Evolutionary conservation across 2,888 invertebrate genomes (phyloP).

Genomic region (Spilosoma lubricipeda): DNA sequence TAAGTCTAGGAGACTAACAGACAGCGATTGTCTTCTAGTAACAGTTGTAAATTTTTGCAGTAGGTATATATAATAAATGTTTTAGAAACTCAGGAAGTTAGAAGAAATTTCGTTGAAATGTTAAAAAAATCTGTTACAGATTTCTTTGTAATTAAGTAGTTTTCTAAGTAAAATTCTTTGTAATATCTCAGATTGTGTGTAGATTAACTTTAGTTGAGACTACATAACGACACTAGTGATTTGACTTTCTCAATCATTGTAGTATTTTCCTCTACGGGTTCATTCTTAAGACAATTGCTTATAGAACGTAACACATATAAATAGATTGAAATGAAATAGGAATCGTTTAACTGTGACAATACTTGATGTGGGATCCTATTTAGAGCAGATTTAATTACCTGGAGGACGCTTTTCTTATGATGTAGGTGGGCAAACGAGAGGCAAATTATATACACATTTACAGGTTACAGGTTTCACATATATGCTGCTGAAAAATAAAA

Average conservation of each 20-base stretch:
- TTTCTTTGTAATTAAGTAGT: conserved; percentile 10
- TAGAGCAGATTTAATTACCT: no score
- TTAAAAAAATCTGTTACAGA: background rate
- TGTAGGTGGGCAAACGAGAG: background rate
- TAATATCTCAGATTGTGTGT: conserved; percentile 1
- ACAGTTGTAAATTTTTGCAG: background rate
- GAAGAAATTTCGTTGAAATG: background rate
- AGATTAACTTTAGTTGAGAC: background rate
- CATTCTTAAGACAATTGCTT: no score
- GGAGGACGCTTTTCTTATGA: no score
- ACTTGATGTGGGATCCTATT: no score
- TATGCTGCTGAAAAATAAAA: background rate
- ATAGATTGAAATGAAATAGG: background rate
- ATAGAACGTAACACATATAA: no score
- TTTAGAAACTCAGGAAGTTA: background rate
- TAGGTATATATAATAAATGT: background rate
- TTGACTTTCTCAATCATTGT: background rate
- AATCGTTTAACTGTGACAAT: no score
- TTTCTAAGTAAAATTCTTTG: background rate
- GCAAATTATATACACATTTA: background rate
- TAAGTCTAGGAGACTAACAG: background rate
- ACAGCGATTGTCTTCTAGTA: background rate
- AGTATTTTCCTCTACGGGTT: background rate
- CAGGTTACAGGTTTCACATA: background rate
- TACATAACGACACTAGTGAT: background rate